Percentiles rank a stretch among this genome's conserved stretches.
These are phyloP conservation scores for Manduca sexta DNA, from an alignment of 1,140 invertebrate species.

Conservation along the genomic window DNA sequence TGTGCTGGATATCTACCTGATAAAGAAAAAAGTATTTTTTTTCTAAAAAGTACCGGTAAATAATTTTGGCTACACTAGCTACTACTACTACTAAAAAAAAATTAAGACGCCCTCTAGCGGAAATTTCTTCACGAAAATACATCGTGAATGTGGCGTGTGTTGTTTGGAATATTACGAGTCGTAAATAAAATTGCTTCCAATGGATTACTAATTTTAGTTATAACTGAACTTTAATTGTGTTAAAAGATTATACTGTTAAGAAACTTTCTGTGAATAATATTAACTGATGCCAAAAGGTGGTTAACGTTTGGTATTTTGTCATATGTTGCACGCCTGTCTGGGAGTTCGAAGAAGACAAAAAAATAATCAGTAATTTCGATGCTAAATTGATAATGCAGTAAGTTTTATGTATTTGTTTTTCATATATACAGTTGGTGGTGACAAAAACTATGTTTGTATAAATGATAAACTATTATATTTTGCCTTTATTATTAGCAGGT, in stretches of 20 bases:
- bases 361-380: slow-evolving; percentile 70
- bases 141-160: slow-evolving; percentile 74
- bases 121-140: slow-evolving; percentile 60
- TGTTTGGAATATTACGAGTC: slow-evolving; percentile 70
- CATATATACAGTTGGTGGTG: slow-evolving; percentile 3
- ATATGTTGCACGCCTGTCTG: slow-evolving; percentile 72
- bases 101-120: slow-evolving; percentile 47
- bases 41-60: too few species aligned
- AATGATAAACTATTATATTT: slow-evolving; percentile 10
- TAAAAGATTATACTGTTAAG: slow-evolving; percentile 37
- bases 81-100: slow-evolving; percentile 10
- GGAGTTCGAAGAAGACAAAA: slow-evolving; percentile 70
- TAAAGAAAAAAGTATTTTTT: too few species aligned
- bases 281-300: slow-evolving; percentile 36
- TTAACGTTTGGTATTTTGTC: slow-evolving; percentile 62
- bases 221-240: slow-evolving; percentile 49
- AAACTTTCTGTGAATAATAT: slow-evolving; percentile 34
- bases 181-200: slow-evolving; percentile 71
- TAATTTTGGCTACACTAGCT: too few species aligned
- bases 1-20: too few species aligned
- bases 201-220: slow-evolving; percentile 43
- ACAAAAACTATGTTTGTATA: slow-evolving; percentile 2
- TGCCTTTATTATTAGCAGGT: slow-evolving; percentile 42
- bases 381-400: slow-evolving; percentile 70
- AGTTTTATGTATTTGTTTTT: slow-evolving; percentile 44